Base-by-base conservation (phyloP, 2,888 invertebrate genomes). In the Apamea crenata region DNA sequence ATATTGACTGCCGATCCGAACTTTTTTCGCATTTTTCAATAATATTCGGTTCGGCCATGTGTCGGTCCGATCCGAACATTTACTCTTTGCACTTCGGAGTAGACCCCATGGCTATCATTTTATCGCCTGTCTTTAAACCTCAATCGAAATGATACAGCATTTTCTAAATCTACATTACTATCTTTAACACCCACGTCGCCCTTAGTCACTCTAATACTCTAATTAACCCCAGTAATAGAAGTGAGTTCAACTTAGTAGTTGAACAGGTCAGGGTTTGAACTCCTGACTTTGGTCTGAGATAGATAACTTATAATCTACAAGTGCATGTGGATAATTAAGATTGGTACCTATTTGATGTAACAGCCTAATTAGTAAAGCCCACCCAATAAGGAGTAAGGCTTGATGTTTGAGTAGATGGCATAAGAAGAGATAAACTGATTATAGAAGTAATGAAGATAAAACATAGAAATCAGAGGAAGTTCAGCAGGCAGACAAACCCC, bases 211-310 rank as follows among this genome's bases (percentile, higher is more conserved):
- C 29, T 85, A 59, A 67, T 61, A 84, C 29, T 1, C 44, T 82
- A 77, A 82, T 86, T 77, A 84, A 77, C 71, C 74, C 12, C 44
- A 53, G 61, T 66, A 61, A 68, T 73, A 69, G 18, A n/a, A 78
- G 36, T 69, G 68, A 32, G 12, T 56, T 29, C n/a, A 72, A 18
- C 25, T 25, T 44, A 65, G 8, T n/a, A 70, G 10, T 70, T 73
- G 21, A 25, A 67, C 40, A 40, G 84, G 83, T 83, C 75, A 87
- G 66, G 66, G 70, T 63, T 83, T 83, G 83, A 84, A 70, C 84
- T 83, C 18, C 21, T 73, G 66, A 75, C 84, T 73, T 85, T 74
- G 36, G 10, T 8, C 18, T 16, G n/a, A 72, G 32, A 74, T 75
- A 80, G 68, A 81, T 65, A 81, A 66, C 21, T 56, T 47, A 25